phyloP scores from a whole-genome alignment of 2,888 invertebrate species.

The Polia nebulosa region DNA sequence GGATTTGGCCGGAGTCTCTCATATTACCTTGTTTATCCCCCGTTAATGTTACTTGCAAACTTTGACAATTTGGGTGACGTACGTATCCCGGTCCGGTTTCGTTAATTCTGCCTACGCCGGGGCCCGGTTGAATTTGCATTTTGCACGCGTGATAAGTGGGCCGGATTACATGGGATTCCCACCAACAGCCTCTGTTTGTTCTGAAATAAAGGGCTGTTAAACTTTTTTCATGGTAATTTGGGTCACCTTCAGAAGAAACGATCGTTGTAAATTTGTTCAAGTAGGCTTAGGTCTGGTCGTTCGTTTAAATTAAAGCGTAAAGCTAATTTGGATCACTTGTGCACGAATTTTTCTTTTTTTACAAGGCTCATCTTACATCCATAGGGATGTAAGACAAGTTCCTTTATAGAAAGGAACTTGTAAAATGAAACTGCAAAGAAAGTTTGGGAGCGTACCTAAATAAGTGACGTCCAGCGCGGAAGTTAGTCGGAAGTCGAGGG shows the following conservation, averaged over 20 bases:
- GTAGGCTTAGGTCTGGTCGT: constrained; percentile 85
- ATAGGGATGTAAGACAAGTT: too few relatives aligned
- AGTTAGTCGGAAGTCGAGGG: constrained; percentile 75
- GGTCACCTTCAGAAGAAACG: constrained; percentile 89
- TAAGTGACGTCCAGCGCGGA: constrained; percentile 73
- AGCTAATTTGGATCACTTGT: constrained; percentile 71
- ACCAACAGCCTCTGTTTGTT: constrained; percentile 89
- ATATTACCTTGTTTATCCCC: constrained; percentile 83
- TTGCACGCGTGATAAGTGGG: constrained; percentile 91
- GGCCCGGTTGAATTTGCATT: constrained; percentile 88
- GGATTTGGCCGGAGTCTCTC: constrained; percentile 66
- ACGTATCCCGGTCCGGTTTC: constrained; percentile 79
- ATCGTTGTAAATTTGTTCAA: constrained; percentile 89
- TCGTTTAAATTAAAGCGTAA: constrained; percentile 82
- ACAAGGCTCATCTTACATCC: constrained; percentile 38
- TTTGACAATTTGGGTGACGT: constrained; percentile 88
- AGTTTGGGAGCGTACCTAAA: constrained; percentile 58
- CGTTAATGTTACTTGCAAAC: constrained; percentile 82
- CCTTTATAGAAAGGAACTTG: constrained; percentile 43
- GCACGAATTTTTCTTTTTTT: constrained; percentile 33
- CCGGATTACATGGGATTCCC: constrained; percentile 90
- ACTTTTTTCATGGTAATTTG: constrained; percentile 90
- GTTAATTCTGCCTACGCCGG: constrained; percentile 87
- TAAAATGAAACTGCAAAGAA: constrained; percentile 52
- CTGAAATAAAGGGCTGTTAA: constrained; percentile 91